These are phyloP conservation scores for Cavia porcellus DNA, from an alignment of 2,113 vertebrate genomes.

Conservation along the genomic window DNA sequence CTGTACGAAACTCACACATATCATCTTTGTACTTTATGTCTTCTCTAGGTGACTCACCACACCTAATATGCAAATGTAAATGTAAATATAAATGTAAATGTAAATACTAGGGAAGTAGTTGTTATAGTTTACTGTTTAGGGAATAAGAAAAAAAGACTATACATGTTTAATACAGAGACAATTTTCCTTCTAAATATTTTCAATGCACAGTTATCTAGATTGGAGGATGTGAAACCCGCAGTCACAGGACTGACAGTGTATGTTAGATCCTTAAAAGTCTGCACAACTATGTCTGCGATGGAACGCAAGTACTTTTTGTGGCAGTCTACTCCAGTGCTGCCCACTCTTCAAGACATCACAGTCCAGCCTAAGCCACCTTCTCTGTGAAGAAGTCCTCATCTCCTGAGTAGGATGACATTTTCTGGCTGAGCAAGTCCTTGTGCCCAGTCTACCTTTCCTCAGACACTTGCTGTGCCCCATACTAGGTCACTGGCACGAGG, in stretches of 20 bases:
- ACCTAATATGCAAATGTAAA: too few species aligned
- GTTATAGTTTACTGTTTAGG: background rate
- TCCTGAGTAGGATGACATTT: background rate
- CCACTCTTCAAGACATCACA: background rate
- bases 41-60: background rate
- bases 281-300: background rate
- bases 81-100: too few species aligned
- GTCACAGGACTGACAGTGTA: too few species aligned
- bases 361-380: background rate
- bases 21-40: background rate
- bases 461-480: background rate
- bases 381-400: background rate
- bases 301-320: background rate
- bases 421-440: background rate
- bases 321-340: fast-evolving
- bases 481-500: background rate
- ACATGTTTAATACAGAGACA: background rate
- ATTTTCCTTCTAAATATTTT: background rate
- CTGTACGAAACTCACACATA: background rate
- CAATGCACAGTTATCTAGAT: too few species aligned
- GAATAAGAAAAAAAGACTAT: background rate
- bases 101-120: background rate
- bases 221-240: too few species aligned
- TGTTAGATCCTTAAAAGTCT: too few species aligned
- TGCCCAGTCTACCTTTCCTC: background rate